A percentile compares a stretch with the other conserved stretches of the same genome.
phyloP scores from a whole-genome alignment of 2,888 invertebrate species.

The Ethmia dodecea region DNA sequence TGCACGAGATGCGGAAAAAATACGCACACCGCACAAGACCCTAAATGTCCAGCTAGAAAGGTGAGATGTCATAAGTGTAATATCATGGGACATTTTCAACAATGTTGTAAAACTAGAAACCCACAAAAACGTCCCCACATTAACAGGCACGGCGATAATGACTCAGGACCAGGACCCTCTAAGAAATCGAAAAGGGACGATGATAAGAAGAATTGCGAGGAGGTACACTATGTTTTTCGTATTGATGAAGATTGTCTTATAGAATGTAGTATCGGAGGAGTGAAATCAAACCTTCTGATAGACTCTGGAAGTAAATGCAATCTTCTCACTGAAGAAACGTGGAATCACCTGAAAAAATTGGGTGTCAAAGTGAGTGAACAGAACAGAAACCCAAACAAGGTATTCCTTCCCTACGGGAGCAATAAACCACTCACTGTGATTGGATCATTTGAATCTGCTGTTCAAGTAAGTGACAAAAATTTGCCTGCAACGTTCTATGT shows the following conservation, averaged over 20 bases:
- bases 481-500: slow-evolving; percentile 16
- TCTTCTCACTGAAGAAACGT: slow-evolving; percentile 20
- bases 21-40: slow-evolving; percentile 3
- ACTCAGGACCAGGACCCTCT: background rate
- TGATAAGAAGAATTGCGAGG: background rate
- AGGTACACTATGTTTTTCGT: slow-evolving; percentile 17
- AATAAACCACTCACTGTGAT: slow-evolving; percentile 13
- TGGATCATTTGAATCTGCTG: slow-evolving; percentile 17
- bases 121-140: background rate
- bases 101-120: background rate
- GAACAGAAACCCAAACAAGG: slow-evolving; percentile 14
- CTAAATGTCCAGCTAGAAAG: slow-evolving; percentile 12
- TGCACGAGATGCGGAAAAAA: slow-evolving; percentile 11
- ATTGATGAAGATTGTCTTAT: slow-evolving; percentile 11
- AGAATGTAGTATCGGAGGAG: slow-evolving; percentile 17
- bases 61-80: slow-evolving; percentile 10
- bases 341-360: slow-evolving; percentile 15
- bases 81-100: slow-evolving; percentile 9
- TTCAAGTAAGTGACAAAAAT: slow-evolving; percentile 4
- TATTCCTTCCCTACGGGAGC: slow-evolving; percentile 17
- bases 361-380: slow-evolving; percentile 5
- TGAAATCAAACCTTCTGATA: slow-evolving; percentile 16
- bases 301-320: slow-evolving; percentile 24
- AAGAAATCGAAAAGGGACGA: background rate
- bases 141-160: background rate